phyloP scores from a whole-genome alignment of 2,888 invertebrate genomes.

The Druceiella hillmani region DNA sequence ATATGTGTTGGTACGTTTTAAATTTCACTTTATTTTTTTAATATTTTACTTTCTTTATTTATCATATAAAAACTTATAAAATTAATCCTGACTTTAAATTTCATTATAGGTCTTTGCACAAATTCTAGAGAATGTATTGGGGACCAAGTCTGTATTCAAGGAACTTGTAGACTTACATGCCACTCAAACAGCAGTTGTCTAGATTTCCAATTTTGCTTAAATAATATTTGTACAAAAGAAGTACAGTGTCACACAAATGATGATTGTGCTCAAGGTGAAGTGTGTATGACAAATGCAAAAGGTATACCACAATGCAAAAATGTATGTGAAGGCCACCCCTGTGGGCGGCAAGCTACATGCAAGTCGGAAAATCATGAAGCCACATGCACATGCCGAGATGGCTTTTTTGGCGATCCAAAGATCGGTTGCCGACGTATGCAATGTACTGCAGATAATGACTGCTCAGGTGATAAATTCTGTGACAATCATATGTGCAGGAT shows the following conservation, averaged over 20 bases:
- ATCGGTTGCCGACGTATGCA: slow-evolving; percentile 77
- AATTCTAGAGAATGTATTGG: slow-evolving; percentile 79
- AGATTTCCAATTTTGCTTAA: slow-evolving; percentile 76
- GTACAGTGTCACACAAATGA: slow-evolving; percentile 65
- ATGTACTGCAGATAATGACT: slow-evolving; percentile 65
- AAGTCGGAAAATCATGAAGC: slow-evolving; percentile 66
- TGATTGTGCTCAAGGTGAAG: slow-evolving; percentile 70
- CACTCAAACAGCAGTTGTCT: slow-evolving; percentile 76
- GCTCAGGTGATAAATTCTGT: slow-evolving; percentile 78
- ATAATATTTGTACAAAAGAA: slow-evolving; percentile 81
- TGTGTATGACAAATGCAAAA: slow-evolving; percentile 60
- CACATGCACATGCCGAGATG: slow-evolving; percentile 70
- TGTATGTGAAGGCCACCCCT: slow-evolving; percentile 67
- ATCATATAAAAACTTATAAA: too few relatives aligned
- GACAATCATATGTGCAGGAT: slow-evolving; percentile 80
- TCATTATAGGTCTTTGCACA: slow-evolving; percentile 65
- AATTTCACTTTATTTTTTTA: slow-evolving; percentile 6
- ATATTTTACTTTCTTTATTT: too few relatives aligned
- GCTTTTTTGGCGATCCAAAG: slow-evolving; percentile 77
- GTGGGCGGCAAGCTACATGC: slow-evolving; percentile 82
- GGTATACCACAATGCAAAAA: slow-evolving; percentile 74
- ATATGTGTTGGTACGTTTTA: slow-evolving; percentile 63
- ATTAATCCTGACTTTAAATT: too few relatives aligned
- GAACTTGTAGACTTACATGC: slow-evolving; percentile 81
- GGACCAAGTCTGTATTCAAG: slow-evolving; percentile 81